Base-by-base conservation (phyloP, 2,888 invertebrate species). In the Marasmarcha lunaedactyla region DNA sequence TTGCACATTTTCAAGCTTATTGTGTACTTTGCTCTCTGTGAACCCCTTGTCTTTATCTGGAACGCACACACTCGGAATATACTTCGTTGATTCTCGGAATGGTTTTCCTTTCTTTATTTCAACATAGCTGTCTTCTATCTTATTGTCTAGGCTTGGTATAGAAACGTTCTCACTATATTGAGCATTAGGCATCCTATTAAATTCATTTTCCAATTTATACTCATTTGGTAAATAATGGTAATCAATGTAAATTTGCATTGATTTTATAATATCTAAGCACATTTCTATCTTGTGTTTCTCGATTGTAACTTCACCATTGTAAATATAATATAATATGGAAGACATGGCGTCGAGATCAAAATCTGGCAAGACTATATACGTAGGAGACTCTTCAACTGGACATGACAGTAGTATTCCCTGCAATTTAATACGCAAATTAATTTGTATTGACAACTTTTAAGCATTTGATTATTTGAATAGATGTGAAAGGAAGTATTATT, bases 361-460 rank as follows among this genome's bases (percentile, higher is more conserved):
- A 52, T 90, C 90, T 14, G 90, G 88, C 38, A 90, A 73, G 44
- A 89, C 87, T 37, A 90, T 81, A 36, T 86, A 85, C 33, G 87
- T 85, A n/a, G 87, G 86, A 36, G 87, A 84, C 45, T 78, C 72
- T 43, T 74, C 67, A 36, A 50, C 46, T 6, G 71, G 57, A 44
- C 66, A 68, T 20, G 78, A 68, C 39, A 78, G 59, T 20, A 81
- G 57, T 20, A 73, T 48, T 20, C 54, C 52, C 79, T 83, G 64
- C 37, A 73, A 65, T 15, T 40, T 46, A 43, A 46, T 43, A 35
- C 43, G 37, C 40, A 44, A 40, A 46, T 47, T 47, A 42, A 38
- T 10, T 14, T 9, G n/a, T 33, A 34, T 15, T 11, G 15, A 36
- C 27, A 14, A 15, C 20, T 20, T 20, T 20, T 20, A 5, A 20